Conservation (phyloP, 2,113 vertebrate species). For the Heterotilapia buettikoferi region DNA sequence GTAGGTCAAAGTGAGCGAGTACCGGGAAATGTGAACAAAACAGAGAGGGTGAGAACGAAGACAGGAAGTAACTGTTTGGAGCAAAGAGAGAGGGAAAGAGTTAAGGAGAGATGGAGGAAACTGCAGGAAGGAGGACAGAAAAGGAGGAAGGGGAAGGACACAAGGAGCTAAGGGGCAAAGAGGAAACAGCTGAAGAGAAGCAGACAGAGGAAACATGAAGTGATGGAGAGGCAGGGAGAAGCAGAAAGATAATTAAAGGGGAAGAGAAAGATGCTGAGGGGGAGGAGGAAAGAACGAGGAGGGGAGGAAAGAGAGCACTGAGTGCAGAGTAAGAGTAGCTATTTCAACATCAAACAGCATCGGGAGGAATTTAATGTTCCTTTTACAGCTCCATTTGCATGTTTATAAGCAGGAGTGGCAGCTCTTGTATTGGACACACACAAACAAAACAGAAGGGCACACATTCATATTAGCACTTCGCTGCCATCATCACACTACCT, state of each 20-base stretch:
- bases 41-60: background rate
- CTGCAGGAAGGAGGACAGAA: background rate
- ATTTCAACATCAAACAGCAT: conserved; percentile 46
- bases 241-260: background rate
- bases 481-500: background rate
- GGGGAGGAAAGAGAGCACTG: background rate
- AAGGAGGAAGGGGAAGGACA: background rate
- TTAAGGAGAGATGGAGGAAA: background rate
- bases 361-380: conserved; percentile 25
- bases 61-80: background rate
- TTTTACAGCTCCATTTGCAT: conserved; percentile 50
- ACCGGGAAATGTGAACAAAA: background rate
- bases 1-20: background rate
- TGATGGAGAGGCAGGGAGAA: background rate
- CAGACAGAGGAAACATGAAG: background rate
- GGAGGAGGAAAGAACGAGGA: background rate
- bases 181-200: background rate
- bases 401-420: conserved; percentile 35
- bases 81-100: background rate
- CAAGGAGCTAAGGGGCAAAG: background rate
- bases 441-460: background rate
- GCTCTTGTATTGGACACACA: background rate
- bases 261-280: background rate
- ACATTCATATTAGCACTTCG: background rate
- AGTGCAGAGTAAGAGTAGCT: background rate